Percentiles rank a stretch among this genome's conserved stretches.
phyloP scores from a whole-genome alignment of 2,113 vertebrate species.

The Pandion haliaetus region DNA sequence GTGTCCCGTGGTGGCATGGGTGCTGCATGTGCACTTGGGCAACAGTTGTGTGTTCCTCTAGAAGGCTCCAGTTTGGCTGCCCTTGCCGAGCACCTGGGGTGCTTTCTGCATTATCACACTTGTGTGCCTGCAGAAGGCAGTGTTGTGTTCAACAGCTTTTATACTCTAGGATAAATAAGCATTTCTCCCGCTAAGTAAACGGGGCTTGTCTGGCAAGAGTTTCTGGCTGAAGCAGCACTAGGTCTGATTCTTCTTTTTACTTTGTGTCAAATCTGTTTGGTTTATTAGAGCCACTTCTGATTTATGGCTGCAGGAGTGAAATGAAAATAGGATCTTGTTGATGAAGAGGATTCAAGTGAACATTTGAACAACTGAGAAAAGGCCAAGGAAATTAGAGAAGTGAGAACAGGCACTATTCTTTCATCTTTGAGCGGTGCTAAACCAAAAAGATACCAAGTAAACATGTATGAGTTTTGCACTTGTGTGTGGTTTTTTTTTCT shows the following conservation, averaged over 20 bases:
- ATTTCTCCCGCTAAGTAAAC: not conserved
- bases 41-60: not conserved
- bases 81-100: not conserved
- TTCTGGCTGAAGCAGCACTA: not conserved
- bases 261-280: not conserved
- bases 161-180: not conserved
- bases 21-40: accelerated
- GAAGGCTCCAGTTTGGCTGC: not conserved
- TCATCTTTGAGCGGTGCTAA: constrained; percentile 15
- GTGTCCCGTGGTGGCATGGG: not conserved
- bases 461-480: not conserved
- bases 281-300: not conserved
- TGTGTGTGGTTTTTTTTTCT: not conserved
- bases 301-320: not conserved
- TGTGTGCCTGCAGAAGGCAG: not conserved
- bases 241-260: not conserved
- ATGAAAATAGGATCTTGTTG: not conserved
- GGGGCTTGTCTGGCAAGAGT: not conserved
- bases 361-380: not conserved
- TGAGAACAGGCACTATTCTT: not conserved
- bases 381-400: constrained; percentile 40
- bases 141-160: not conserved
- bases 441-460: not conserved
- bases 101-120: not conserved
- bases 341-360: not conserved